Evolutionary conservation across 2,113 vertebrate species (phyloP).

Genomic region (Odontesthes bonariensis): DNA sequence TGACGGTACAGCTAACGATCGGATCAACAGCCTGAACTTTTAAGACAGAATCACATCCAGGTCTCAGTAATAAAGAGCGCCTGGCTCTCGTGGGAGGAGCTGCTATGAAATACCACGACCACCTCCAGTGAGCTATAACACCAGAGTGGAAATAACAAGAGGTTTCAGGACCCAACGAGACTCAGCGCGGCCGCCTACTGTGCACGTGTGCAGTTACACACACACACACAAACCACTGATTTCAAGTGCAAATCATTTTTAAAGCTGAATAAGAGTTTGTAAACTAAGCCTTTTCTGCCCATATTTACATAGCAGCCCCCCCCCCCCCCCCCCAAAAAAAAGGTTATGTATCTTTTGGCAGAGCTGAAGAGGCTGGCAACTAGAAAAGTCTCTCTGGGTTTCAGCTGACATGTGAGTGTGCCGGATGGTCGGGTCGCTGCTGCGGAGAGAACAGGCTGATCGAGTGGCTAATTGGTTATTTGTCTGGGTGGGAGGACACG

Average conservation of each 20-base stretch:
- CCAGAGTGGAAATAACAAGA: neutral
- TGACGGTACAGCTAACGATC: neutral
- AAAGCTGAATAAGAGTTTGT: neutral
- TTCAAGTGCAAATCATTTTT: too few relatives aligned
- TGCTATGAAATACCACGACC: slow-evolving; percentile 46
- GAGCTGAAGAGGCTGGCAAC: slow-evolving; percentile 8
- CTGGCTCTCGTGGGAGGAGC: slow-evolving; percentile 28
- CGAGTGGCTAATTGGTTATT: slow-evolving; percentile 30
- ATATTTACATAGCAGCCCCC: too few relatives aligned
- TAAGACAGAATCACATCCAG: slow-evolving; percentile 42
- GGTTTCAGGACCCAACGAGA: too few relatives aligned
- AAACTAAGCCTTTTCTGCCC: neutral
- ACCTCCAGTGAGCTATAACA: slow-evolving; percentile 6
- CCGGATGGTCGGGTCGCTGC: neutral
- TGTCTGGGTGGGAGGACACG: slow-evolving; percentile 9
- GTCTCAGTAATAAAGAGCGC: slow-evolving; percentile 48
- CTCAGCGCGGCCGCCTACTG: too few relatives aligned
- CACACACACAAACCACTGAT: too few relatives aligned
- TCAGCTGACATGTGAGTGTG: slow-evolving; percentile 5
- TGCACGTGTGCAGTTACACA: too few relatives aligned
- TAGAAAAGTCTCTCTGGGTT: slow-evolving; percentile 3
- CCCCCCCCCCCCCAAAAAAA: neutral
- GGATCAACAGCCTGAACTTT: slow-evolving; percentile 22
- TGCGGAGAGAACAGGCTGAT: neutral
- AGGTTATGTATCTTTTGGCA: slow-evolving; percentile 8